phyloP scores from a whole-genome alignment of 2,888 invertebrate genomes.

The Pardosa pseudoannulata region DNA sequence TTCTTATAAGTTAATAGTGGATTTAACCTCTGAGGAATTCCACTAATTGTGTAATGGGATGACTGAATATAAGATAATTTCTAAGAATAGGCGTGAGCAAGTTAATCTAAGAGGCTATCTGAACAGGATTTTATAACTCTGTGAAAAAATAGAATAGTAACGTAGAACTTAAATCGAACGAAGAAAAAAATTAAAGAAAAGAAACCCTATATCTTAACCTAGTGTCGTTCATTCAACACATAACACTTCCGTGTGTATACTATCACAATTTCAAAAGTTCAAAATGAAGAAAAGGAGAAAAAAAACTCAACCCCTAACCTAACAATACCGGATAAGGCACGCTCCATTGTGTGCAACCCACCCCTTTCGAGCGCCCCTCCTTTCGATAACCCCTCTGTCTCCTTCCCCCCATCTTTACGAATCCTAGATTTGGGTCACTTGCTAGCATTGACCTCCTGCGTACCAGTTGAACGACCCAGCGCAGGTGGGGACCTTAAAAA shows the following conservation, averaged over 20 bases:
- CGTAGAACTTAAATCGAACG: background rate
- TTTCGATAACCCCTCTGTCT: background rate
- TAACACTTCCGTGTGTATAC: constrained; percentile 12
- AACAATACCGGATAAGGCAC: constrained; percentile 17
- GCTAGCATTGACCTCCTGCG: constrained; percentile 39
- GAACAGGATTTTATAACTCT: background rate
- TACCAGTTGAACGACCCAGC: constrained; percentile 48
- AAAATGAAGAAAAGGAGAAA: constrained; percentile 1
- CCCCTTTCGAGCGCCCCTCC: constrained; percentile 42
- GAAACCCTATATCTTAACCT: background rate
- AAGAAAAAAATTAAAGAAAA: background rate
- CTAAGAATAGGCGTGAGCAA: too few species aligned
- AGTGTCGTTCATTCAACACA: background rate
- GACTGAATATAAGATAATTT: too few species aligned
- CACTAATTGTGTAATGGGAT: too few species aligned
- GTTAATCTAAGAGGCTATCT: too few species aligned
- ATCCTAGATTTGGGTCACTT: constrained; percentile 43
- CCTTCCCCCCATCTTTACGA: background rate
- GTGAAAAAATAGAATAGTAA: background rate
- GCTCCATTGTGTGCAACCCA: background rate
- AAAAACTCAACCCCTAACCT: constrained; percentile 1
- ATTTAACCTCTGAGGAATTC: too few species aligned
- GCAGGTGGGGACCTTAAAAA: constrained; percentile 41
- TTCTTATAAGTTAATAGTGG: too few species aligned
- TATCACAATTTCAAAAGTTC: background rate